phyloP scores from a whole-genome alignment of 2,797 vertebrate genomes.

The Onychomys arenicola region DNA sequence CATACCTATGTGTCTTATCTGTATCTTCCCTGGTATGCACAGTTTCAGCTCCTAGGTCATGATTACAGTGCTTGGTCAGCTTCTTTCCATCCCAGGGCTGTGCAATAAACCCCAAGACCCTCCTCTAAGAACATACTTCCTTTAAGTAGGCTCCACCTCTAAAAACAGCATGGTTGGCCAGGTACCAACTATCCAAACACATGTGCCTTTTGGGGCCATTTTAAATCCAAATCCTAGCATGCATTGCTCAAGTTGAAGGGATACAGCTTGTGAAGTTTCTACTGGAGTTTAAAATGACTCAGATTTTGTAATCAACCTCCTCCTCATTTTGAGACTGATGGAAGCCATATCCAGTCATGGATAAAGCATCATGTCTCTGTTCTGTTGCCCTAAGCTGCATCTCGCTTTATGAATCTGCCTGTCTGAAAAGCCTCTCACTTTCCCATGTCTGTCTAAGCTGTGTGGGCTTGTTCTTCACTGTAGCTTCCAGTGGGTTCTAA shows the following conservation, averaged over 20 bases:
- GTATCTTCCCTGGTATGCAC: neutral
- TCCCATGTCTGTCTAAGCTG: neutral
- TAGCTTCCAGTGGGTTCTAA: neutral
- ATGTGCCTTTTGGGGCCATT: neutral
- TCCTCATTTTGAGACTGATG: neutral
- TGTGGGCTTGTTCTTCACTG: neutral
- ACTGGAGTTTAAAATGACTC: neutral
- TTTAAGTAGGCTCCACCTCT: neutral
- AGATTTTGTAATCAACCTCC: neutral
- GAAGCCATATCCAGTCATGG: neutral
- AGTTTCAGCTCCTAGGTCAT: neutral
- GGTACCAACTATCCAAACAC: neutral
- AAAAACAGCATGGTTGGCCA: neutral
- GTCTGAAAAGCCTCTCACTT: neutral
- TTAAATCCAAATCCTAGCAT: neutral
- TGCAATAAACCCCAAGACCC: neutral
- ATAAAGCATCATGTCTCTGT: neutral
- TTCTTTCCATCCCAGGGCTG: neutral
- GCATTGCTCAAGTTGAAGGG: neutral
- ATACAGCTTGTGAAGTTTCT: neutral
- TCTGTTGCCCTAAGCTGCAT: fast-evolving
- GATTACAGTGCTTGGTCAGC: neutral
- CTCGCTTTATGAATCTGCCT: neutral
- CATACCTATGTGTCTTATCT: neutral
- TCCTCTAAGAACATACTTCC: neutral